A percentile compares a stretch with the other conserved stretches of the same genome.
These are phyloP conservation scores for Heliconius congener DNA, from an alignment of 1,140 invertebrate genomes.

Conservation along the genomic window DNA sequence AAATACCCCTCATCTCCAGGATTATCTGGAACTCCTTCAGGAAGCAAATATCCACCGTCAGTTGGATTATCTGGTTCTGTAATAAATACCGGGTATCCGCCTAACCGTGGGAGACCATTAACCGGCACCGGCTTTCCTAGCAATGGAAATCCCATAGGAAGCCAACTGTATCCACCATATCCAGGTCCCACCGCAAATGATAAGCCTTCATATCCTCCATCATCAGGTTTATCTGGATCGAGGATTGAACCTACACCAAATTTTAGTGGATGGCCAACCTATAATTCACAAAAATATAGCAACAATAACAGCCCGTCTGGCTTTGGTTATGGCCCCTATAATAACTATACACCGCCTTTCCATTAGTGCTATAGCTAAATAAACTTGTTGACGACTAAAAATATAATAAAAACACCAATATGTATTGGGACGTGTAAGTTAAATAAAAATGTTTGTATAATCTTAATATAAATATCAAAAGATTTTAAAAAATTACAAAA, in stretches of 20 bases:
- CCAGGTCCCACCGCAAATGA: neutral
- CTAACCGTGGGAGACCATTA: neutral
- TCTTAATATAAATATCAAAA: neutral
- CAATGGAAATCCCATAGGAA: neutral
- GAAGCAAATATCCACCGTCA: neutral
- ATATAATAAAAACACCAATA: neutral
- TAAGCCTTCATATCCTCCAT: neutral
- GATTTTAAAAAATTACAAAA: too few species aligned
- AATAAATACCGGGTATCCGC: slow-evolving; percentile 1
- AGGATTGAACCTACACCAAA: neutral
- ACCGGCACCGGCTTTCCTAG: neutral
- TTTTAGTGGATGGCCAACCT: neutral
- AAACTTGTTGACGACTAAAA: neutral
- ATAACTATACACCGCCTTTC: neutral
- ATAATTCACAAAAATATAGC: neutral
- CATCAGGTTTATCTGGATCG: neutral
- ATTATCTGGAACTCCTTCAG: neutral
- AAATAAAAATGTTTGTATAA: neutral
- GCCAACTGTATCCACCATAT: neutral
- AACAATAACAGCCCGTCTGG: neutral
- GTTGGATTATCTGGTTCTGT: slow-evolving; percentile 1
- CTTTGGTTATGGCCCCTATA: neutral
- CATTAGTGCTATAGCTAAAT: neutral
- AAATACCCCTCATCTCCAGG: neutral
- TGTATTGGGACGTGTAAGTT: neutral